These are phyloP conservation scores for Synanthedon vespiformis DNA, from an alignment of 2,888 invertebrate species.

Conservation along the genomic window DNA sequence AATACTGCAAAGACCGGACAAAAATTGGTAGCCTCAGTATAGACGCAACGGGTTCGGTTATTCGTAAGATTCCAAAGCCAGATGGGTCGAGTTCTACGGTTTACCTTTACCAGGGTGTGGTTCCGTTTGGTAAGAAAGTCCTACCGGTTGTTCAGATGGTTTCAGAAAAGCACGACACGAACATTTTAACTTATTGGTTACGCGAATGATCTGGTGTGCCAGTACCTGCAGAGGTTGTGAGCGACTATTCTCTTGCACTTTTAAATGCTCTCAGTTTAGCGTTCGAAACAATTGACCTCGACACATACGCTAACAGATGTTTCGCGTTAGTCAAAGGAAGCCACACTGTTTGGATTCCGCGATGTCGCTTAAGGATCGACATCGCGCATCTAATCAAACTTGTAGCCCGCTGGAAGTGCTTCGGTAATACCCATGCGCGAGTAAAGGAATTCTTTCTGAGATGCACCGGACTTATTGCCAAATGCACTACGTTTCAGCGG, in stretches of 20 bases:
- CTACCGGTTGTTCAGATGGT: background rate
- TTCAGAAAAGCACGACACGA: background rate
- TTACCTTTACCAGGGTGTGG: too few species aligned
- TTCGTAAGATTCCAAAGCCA: too few species aligned
- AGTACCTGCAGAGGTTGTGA: background rate
- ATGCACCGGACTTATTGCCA: too few species aligned
- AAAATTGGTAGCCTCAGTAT: too few species aligned
- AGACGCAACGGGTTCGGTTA: too few species aligned
- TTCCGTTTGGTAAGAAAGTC: too few species aligned
- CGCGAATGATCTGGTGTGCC: conserved; percentile 1
- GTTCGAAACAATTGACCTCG: background rate
- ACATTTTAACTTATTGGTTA: background rate
- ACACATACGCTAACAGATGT: background rate
- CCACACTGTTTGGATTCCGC: background rate
- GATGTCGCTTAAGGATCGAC: too few species aligned
- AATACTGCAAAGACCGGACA: too few species aligned
- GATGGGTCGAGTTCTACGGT: too few species aligned
- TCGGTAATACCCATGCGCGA: background rate
- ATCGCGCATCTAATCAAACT: too few species aligned
- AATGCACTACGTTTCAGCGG: too few species aligned
- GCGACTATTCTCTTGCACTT: background rate
- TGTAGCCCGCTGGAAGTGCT: background rate
- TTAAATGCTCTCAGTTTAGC: background rate
- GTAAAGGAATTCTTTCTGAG: too few species aligned
- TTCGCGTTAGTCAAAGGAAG: background rate